Evolutionary conservation across 64 coral and sea anemone species (phyloP), one percentile per base, ranked within the genome.

Genomic region (Anthopleura sola): DNA sequence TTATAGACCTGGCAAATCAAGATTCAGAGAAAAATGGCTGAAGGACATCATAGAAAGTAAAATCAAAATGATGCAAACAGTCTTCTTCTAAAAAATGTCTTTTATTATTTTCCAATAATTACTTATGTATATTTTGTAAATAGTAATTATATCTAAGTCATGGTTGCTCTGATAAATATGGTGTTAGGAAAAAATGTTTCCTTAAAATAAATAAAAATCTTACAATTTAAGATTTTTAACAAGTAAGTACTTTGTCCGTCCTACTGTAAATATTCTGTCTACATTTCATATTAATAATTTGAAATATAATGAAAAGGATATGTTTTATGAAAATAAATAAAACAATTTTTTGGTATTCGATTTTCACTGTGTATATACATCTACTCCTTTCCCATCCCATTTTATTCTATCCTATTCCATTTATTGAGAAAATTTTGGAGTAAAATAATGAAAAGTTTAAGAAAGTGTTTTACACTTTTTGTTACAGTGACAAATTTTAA

Each of bases 31-130:
- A 80, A 98, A 98, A 85, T 98, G 95, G 95, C 81, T 98, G 23
- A 98, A 94, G 62, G 89, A 94, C 85, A 88, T 98, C 20, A 94
- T 98, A 71, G 92, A 94, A 46, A 98, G 95, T 84, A 98, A 98
- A 74, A 94, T 98, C 39, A 75, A 68, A 80, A 75, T 98, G 54
- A 92, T 98, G 92, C 79, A 94, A 46, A 54, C 78, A 44, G 92
- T 98, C 18, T 91, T 46, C 9, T 98, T 98, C 69, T 98, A 80
- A 93, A 50, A 71, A 64, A 29, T 33, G 0, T 33, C n/a, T 71
- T 71, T 34, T 1, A 9, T 71, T 34, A 29, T 71, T 71, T 71
- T 71, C 29, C 13, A 7, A 71, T 33, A 71, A 62, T 60, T 56
- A 21, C 0, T 44, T 3, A 44, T 44, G 54, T 56, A 56, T 56